Base-by-base conservation (phyloP, 2,113 vertebrate genomes). In the Neogobius melanostomus region DNA sequence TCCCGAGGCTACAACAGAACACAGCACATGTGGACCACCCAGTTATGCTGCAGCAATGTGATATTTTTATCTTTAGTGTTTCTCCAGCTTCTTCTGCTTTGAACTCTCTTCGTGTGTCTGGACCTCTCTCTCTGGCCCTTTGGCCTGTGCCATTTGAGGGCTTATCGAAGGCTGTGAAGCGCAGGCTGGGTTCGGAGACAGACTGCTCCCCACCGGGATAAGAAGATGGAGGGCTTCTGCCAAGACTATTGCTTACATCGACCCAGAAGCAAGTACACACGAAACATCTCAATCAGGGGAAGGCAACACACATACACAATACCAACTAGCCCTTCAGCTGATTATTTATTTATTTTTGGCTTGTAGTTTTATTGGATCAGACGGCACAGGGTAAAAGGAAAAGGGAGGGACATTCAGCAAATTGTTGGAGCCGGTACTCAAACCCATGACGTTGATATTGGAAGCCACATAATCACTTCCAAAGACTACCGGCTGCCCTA, bases 21-120 rank as follows among this genome's bases (percentile, higher is more conserved):
- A 72, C 73, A 83, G n/a, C 67, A 77, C 51, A 83, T 68, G 44
- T 65, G 71, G 85, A 89, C 88, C 87, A 87, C 87, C 84, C 75
- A 66, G 84, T 68, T 64, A 47, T 67, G 53, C 68, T 57, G 63
- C 45, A 75, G 15, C 48, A 54, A 81, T 52, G 70, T 54, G 17
- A 53, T 85, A 70, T 83, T 69, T 85, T 74, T 78, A 77, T 68
- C 64, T 79, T 64, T 46, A 49, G 48, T 60, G 54, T 11, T 67
- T 53, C 59, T 63, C 62, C 42, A 44, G 59, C 59, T 61, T 47
- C 21, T 48, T 42, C 66, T 47, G 62, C 21, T 69, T 45, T 69
- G 2, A 61, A 16, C 43, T 62, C 16, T 52, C 36, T 65, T 14
- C 62, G 10, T 77, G 21, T 73, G 4, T 46, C 2, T 47, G 48